Evolutionary conservation across 1,140 invertebrate genomes (phyloP), one percentile per base, ranked within the genome.

Genomic region (Drosophila aff.): DNA sequence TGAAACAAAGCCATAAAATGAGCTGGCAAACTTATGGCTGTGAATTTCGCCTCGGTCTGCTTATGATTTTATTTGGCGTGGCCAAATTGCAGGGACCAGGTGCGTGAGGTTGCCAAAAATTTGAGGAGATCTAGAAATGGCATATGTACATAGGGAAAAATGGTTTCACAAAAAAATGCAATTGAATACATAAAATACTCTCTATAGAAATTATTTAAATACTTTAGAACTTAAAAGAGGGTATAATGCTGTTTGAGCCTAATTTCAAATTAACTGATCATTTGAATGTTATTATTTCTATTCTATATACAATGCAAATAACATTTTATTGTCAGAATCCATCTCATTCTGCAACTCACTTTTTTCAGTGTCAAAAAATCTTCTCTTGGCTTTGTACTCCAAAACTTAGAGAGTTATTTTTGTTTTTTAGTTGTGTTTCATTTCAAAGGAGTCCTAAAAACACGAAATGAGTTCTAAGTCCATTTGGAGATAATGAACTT

Each of bases 1-100:
- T 50, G 57, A 71, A 85, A 85, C 74, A 74, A 81, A 75, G 79
- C 79, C 79, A 63, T 71, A 69, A 81, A 81, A 76, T 71, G 71
- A 66, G 71, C 78, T 66, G 36, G 73, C 46, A 80, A 80, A 80
- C 77, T 74, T 67, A 58, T 46, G 69, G 52, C 63, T 57, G 44
- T 15, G n/a, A 63, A 47, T 58, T 55, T 76, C 21, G 61, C 28
- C 66, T 28, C 43, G 50, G 31, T 49, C n/a, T 60, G 66, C 41
- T 75, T 44, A 75, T 58, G 49, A 75, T 76, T 65, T 46, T 40
- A 76, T 64, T 64, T 41, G 21, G 31, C 23, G 28, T 57, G 49
- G 59, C 31, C 43, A 40, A 43, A 75, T 43, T 76, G 13, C 31
- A 26, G 26, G 21, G 26, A 23, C 33, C 49, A 52, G 36, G 36